Base-by-base conservation (phyloP, 2,113 vertebrate species). In the Rana temporaria region DNA sequence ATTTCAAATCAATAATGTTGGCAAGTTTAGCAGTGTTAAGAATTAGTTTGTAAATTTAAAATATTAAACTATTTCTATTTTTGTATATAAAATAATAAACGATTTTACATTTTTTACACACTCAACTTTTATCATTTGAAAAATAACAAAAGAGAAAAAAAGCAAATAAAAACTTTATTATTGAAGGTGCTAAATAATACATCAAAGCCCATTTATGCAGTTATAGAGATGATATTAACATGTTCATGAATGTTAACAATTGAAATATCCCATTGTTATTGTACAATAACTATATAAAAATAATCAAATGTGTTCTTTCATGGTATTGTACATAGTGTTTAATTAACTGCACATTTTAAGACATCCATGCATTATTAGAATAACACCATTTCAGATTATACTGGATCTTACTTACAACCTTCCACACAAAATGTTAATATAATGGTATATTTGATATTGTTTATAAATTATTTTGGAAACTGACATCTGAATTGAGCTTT, bases 111-210 rank as follows among this genome's bases (percentile, higher is more conserved):
- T 30, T 30, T 30, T 30, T 30, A 30, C 26, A 30, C 26, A 30
- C 14, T 48, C 12, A 48, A 38, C 34, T 38, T 38, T 38, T 8
- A 38, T 38, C 1, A 48, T 48, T 12, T 48, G 14, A 14, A 48
- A 48, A 14, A 48, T 8, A 12, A 48, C n/a, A 68, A 68, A n/a
- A 56, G 53, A 32, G 18, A 73, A 57, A 26, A 55, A 32, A 19
- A 11, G 12, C 14, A 26, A 56, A 56, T 56, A 76, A 76, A 59
- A 60, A 76, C 18, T 59, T 60, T 59, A 22, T 76, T 76, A 63
- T 76, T 76, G 73, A 76, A 60, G 32, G 73, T 76, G 73, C 73
- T 63, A 38, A 59, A 76, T 62, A 63, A 76, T 76, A 76, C 55
- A 63, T 52, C 62, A 55, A 30, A 65, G 38, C 75, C 56, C 70